Evolutionary conservation across 2,888 invertebrate species (phyloP), one percentile per base, ranked within the genome.

Genomic region (Agelastica alni): DNA sequence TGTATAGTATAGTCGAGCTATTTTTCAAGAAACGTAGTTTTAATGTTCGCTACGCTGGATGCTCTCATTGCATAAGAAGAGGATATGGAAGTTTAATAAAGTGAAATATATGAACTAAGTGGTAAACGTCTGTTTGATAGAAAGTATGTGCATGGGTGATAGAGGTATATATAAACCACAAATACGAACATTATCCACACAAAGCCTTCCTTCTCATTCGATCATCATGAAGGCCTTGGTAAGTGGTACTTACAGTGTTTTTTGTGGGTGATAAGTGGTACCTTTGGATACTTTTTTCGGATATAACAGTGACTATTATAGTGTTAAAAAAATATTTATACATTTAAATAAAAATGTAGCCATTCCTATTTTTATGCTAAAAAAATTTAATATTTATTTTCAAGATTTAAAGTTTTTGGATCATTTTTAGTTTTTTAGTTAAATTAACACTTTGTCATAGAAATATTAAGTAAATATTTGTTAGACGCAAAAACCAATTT

Each of bases 161-260:
- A 39, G n/a, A n/a, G 20, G 37, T 39, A 39, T 39, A 75, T 76
- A 76, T 71, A 76, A 73, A 70, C 66, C 64, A 62, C 63, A 63
- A 64, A 58, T 60, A 52, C 62, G 65, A 65, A 62, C 62, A 63
- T 58, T 41, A 56, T 37, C 59, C 57, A 64, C 61, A 66, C 65
- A 71, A 53, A 78, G 81, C 41, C 80, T 80, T 62, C 79, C 78
- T 28, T 49, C 71, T 63, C 7, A 65, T 79, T 31, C 66, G 46
- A 55, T 61, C 63, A 72, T 65, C 71, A 76, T 76, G 76, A 76
- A 68, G 75, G 74, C 74, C 69, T 71, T 75, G 74, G 76, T 76
- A 73, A 76, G 76, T 74, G 68, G 58, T 37, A 32, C 31, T 34
- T 51, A 26, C 9, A 17, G 34, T 43, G 31, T 30, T 52, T 48